A percentile compares a stretch with the other conserved stretches of the same genome.
phyloP scores from a whole-genome alignment of 1,140 invertebrate species.

The Leucophenga varia region DNA sequence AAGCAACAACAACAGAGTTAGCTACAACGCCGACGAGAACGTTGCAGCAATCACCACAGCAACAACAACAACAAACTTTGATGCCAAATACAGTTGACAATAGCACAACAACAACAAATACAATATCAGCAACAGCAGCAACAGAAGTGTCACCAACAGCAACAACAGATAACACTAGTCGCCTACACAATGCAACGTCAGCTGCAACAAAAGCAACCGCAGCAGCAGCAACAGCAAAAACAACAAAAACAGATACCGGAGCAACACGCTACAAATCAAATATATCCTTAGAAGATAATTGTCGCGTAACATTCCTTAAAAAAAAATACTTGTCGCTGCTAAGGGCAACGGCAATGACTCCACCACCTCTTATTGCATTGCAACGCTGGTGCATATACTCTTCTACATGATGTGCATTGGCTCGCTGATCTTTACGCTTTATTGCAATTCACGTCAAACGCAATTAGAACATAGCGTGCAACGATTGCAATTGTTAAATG shows the following conservation, averaged over 20 bases:
- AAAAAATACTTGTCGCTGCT: neutral
- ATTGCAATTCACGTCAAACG: slow-evolving; percentile 45
- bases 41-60: slow-evolving; percentile 5
- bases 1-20: slow-evolving; percentile 4
- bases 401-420: slow-evolving; percentile 50
- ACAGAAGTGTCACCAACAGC: slow-evolving; percentile 7
- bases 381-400: slow-evolving; percentile 39
- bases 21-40: neutral
- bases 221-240: slow-evolving; percentile 9
- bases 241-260: slow-evolving; percentile 21
- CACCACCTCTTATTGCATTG: too few species aligned
- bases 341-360: too few species aligned
- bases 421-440: slow-evolving; percentile 48
- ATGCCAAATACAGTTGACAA: slow-evolving; percentile 11
- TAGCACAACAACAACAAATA: slow-evolving; percentile 4
- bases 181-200: neutral
- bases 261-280: slow-evolving; percentile 28
- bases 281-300: neutral
- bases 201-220: slow-evolving; percentile 14
- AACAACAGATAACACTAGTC: slow-evolving; percentile 16
- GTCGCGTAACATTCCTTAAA: neutral
- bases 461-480: slow-evolving; percentile 43
- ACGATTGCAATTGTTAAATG: slow-evolving; percentile 45
- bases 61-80: slow-evolving; percentile 7
- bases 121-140: slow-evolving; percentile 11